Conservation (phyloP, 2,888 invertebrate species). For the Silvanus unidentatus region DNA sequence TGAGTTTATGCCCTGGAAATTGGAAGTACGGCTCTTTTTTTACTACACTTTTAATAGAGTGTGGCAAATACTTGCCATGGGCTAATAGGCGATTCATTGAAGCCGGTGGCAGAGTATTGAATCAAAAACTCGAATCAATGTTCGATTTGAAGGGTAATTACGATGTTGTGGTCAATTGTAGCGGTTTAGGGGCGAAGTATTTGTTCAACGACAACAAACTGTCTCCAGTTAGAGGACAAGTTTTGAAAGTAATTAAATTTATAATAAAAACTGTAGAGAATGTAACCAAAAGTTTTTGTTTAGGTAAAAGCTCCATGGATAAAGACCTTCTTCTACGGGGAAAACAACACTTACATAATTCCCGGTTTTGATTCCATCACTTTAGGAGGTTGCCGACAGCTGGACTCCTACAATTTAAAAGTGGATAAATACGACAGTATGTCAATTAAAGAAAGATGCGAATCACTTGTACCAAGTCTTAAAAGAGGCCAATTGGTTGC, state of each 20-base stretch:
- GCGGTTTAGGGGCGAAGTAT: slow-evolving; percentile 74
- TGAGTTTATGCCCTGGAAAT: slow-evolving; percentile 62
- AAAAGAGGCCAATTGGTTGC: slow-evolving; percentile 53
- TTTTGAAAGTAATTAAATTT: slow-evolving; percentile 60
- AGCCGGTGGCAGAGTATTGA: slow-evolving; percentile 59
- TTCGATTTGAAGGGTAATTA: slow-evolving; percentile 53
- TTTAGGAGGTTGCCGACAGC: slow-evolving; percentile 81
- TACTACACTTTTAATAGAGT: slow-evolving; percentile 72
- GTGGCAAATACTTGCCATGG: slow-evolving; percentile 72
- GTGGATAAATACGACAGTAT: slow-evolving; percentile 67
- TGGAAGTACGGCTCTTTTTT: slow-evolving; percentile 83
- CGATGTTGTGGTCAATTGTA: slow-evolving; percentile 78
- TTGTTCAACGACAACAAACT: slow-evolving; percentile 70
- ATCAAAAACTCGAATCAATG: slow-evolving; percentile 55
- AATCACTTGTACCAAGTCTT: slow-evolving; percentile 64
- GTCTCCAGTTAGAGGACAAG: slow-evolving; percentile 78
- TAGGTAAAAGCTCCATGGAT: slow-evolving; percentile 82
- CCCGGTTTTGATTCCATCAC: slow-evolving; percentile 71
- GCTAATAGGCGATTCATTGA: slow-evolving; percentile 56
- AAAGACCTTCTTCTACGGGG: slow-evolving; percentile 81
- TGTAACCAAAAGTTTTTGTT: not conserved
- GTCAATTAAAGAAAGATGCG: slow-evolving; percentile 74
- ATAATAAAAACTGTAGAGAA: not conserved
- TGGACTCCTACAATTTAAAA: slow-evolving; percentile 65
- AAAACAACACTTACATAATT: slow-evolving; percentile 79